Percentiles rank a stretch among this genome's conserved stretches.
phyloP scores from a whole-genome alignment of 2,113 vertebrate genomes.

The Bungarus multicinctus region DNA sequence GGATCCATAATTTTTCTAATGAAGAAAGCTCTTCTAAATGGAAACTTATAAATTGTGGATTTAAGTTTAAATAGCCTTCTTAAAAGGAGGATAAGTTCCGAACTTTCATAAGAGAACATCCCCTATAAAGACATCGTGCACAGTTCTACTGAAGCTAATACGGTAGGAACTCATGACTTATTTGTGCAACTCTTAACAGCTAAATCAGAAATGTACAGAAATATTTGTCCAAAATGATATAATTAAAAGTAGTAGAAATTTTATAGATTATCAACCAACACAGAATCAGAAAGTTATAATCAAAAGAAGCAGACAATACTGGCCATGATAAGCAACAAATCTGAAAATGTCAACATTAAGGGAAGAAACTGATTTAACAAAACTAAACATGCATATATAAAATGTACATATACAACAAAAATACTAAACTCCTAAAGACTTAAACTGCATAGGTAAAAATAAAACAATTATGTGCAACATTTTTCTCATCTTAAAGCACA shows the following conservation, averaged over 20 bases:
- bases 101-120: not conserved
- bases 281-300: conserved; percentile 52
- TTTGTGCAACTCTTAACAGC: not conserved
- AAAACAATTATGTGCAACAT: conserved; percentile 78
- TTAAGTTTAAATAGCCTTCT: not conserved
- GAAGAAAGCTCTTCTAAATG: not conserved
- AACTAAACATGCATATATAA: conserved; percentile 68
- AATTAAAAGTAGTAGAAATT: conserved; percentile 24
- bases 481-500: conserved; percentile 76
- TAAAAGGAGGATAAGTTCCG: not conserved
- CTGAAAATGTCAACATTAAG: conserved; percentile 56
- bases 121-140: not conserved
- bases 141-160: not conserved
- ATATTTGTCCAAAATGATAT: not conserved
- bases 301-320: conserved; percentile 48
- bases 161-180: not conserved
- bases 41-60: not conserved
- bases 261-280: conserved; percentile 34
- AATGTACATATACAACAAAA: conserved; percentile 70
- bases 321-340: conserved; percentile 61
- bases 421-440: conserved; percentile 67
- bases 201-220: not conserved
- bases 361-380: conserved; percentile 45
- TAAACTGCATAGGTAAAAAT: conserved; percentile 82
- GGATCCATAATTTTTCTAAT: not conserved